Percentiles rank a stretch among this genome's conserved stretches.
Evolutionary conservation across 2,113 vertebrate species (phyloP).

Genomic region (Daubentonia madagascariensis): DNA sequence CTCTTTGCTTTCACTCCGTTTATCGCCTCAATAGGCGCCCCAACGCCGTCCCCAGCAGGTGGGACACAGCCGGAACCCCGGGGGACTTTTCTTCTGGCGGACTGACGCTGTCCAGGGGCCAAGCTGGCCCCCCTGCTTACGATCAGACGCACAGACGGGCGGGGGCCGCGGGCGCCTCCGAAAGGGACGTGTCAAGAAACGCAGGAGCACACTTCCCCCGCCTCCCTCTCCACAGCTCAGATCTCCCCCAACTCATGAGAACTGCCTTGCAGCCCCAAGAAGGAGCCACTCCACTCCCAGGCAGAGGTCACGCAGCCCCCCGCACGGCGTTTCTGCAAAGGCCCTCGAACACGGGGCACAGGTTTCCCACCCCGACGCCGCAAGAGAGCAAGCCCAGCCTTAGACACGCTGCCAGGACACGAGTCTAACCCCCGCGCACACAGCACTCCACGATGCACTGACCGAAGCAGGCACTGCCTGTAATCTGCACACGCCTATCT

Average conservation of each 20-base stretch:
- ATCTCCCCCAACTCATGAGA: conserved; percentile 41
- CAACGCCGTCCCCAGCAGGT: conserved; percentile 76
- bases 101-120: conserved; percentile 42
- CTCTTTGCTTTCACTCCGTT: conserved; percentile 32
- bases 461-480: neutral
- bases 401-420: neutral
- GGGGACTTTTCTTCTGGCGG: conserved; percentile 23
- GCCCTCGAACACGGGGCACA: neutral
- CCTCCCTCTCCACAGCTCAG: neutral
- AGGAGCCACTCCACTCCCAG: neutral
- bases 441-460: neutral
- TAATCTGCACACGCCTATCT: neutral
- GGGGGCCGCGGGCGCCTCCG: conserved; percentile 60
- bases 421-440: neutral
- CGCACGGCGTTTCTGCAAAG: neutral
- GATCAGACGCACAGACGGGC: conserved; percentile 63
- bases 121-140: conserved; percentile 37
- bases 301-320: conserved; percentile 23
- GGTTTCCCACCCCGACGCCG: neutral
- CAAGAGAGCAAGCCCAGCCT: neutral
- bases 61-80: conserved; percentile 71
- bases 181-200: conserved; percentile 76
- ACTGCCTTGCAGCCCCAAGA: neutral
- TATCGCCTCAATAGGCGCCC: conserved; percentile 53
- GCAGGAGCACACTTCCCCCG: conserved; percentile 64